These are phyloP conservation scores for Micronycteris hirsuta DNA, from an alignment of 2,113 vertebrate species.

Conservation along the genomic window DNA sequence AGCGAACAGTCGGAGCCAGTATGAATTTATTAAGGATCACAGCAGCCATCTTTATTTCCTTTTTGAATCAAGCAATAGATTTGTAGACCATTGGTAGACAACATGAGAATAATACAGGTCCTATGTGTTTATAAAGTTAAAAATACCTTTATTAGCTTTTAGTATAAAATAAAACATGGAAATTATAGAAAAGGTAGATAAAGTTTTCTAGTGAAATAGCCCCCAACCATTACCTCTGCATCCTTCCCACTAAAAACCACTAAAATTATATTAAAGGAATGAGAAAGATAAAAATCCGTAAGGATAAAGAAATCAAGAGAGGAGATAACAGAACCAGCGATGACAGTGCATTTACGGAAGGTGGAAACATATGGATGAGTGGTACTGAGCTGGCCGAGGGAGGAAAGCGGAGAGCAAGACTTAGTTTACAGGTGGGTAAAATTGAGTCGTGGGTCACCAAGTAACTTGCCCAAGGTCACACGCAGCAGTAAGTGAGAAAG, in stretches of 20 bases:
- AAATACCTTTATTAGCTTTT: neutral
- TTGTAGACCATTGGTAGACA: neutral
- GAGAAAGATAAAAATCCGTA: neutral
- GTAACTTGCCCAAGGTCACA: neutral
- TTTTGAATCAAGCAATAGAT: conserved; percentile 1
- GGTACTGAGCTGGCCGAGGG: neutral
- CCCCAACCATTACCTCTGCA: neutral
- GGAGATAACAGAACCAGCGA: neutral
- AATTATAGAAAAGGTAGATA: neutral
- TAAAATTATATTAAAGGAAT: neutral
- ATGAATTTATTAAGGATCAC: neutral
- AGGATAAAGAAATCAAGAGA: neutral
- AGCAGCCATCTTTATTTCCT: neutral
- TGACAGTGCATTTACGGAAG: neutral
- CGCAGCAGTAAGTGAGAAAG: neutral
- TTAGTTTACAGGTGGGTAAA: neutral
- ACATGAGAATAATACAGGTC: neutral
- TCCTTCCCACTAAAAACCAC: neutral
- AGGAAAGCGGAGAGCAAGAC: neutral
- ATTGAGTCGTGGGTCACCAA: neutral
- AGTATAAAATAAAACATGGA: neutral
- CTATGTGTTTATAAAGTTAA: neutral
- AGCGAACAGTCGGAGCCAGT: neutral
- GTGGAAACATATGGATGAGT: neutral
- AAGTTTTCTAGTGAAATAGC: neutral